Evolutionary conservation across 2,113 vertebrate genomes (phyloP).

Genomic region (Globicephala melas): DNA sequence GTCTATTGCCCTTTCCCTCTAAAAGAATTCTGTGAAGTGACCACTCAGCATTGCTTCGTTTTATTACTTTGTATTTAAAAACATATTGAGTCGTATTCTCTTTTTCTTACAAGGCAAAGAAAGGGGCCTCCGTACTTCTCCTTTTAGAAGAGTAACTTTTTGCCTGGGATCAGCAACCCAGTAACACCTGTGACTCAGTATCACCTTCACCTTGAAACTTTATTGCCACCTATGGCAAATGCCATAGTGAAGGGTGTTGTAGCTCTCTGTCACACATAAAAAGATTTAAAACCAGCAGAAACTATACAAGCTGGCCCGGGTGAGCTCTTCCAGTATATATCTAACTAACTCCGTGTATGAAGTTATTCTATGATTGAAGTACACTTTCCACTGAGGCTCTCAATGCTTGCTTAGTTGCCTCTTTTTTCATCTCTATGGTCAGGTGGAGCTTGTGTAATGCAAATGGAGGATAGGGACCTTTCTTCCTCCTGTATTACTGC

Average conservation of each 20-base stretch:
- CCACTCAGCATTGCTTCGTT: background rate
- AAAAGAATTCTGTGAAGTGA: background rate
- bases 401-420: background rate
- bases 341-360: background rate
- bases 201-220: conserved; percentile 13
- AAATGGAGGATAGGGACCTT: background rate
- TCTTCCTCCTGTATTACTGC: background rate
- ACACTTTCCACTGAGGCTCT: background rate
- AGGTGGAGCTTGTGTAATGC: background rate
- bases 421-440: background rate
- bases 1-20: background rate
- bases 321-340: background rate
- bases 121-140: background rate
- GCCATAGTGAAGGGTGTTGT: background rate
- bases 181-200: background rate
- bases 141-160: background rate
- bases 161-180: background rate
- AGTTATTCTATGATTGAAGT: background rate
- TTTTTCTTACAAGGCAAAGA: conserved; percentile 14
- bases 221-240: background rate
- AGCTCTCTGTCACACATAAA: background rate
- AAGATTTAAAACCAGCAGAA: background rate
- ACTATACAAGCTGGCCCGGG: background rate
- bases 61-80: conserved; percentile 20
- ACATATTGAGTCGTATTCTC: background rate